These are phyloP conservation scores for Lycaena phlaeas DNA, from an alignment of 2,888 invertebrate genomes.

Conservation along the genomic window DNA sequence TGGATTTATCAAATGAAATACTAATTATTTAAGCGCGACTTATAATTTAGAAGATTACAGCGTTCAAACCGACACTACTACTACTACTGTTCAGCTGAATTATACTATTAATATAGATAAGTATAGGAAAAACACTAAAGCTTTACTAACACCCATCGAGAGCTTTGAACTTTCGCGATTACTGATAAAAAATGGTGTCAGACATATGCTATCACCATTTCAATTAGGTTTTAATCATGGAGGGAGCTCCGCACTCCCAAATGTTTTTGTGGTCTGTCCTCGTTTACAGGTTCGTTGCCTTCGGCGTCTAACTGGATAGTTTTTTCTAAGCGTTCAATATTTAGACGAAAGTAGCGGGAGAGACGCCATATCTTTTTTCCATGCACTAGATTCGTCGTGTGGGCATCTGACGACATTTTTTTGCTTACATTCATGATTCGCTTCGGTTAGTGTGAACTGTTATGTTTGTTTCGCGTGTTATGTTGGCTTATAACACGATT, in stretches of 20 bases:
- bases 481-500: not conserved
- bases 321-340: constrained; percentile 36
- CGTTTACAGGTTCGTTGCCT: constrained; percentile 50
- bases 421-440: constrained; percentile 25
- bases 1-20: too few species aligned
- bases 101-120: too few species aligned
- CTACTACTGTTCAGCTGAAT: too few species aligned
- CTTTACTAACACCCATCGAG: too few species aligned
- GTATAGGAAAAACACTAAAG: too few species aligned
- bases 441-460: constrained; percentile 21
- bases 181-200: not conserved
- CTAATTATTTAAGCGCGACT: too few species aligned
- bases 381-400: constrained; percentile 16
- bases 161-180: not conserved
- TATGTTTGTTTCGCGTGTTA: constrained; percentile 1
- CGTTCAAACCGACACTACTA: too few species aligned
- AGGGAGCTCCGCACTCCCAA: constrained; percentile 21
- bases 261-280: constrained; percentile 44
- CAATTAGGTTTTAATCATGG: constrained; percentile 5
- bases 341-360: constrained; percentile 30
- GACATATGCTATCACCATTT: not conserved
- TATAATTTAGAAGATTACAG: too few species aligned
- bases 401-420: constrained; percentile 34
- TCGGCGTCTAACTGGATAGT: constrained; percentile 51
- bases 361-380: constrained; percentile 25